Base-by-base conservation (phyloP, 2,888 invertebrate species). In the Chalcosyrphus nemorum region DNA sequence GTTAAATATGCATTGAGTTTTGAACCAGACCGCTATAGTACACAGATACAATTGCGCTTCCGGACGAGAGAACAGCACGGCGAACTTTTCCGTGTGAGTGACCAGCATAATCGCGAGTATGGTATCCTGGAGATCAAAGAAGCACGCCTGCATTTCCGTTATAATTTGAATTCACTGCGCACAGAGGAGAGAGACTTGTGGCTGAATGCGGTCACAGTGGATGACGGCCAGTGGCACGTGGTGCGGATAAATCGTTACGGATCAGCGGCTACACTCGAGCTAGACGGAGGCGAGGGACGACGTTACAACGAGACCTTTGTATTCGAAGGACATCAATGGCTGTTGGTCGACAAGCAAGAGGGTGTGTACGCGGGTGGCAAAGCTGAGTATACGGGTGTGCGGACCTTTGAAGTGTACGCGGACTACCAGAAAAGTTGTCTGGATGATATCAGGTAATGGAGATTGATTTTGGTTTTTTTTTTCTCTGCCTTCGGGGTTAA, bases 181-280 rank as follows among this genome's bases (percentile, higher is more conserved):
- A 97, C 97, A 4, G 97, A 98, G 90, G 97, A 98, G 90, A 95
- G 95, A 84, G 96, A 97, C 89, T 95, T 99, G 87, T 97, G 97
- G 96, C 92, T 98, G 59, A 96, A 96, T 87, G 95, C 97, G 4
- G 95, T 98, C 24, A 94, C 96, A 0, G 98, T 98, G 1, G 97
- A 98, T 89, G 97, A 98, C 90, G 99, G 99, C 0, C 97, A 98
- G 89, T 99, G 99, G 99, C 99, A 99, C 90, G 97, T 97, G 66
- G 97, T 97, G 4, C 94, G 96, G 86, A 96, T 98, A 0, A 96
- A 96, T 87, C 94, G 99, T 70, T 97, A 97, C 87, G 98, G 98
- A 41, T 97, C 97, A 56, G 97, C 97, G 6, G 98, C 98, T 9
- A 97, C 97, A 61, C 92, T 99, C 80, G 97, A 97, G 90, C 92